phyloP scores from a whole-genome alignment of 2,888 invertebrate genomes.

The Hecatera dysodea region DNA sequence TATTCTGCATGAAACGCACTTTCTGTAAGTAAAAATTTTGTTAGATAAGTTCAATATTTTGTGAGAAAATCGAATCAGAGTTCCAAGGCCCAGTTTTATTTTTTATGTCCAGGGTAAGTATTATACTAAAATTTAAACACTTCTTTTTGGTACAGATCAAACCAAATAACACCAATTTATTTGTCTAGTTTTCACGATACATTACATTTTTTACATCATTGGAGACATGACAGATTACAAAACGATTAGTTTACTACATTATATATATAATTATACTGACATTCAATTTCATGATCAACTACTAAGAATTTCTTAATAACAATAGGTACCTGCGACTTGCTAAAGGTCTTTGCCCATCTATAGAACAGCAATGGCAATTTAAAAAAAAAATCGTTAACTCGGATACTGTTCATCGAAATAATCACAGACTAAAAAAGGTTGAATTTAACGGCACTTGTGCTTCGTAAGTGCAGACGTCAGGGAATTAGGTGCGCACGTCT shows the following conservation, averaged over 20 bases:
- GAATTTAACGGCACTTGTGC: slow-evolving; percentile 31
- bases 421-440: background rate
- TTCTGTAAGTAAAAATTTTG: too few relatives aligned
- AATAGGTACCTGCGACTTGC: too few relatives aligned
- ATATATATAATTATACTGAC: background rate
- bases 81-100: too few relatives aligned
- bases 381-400: too few relatives aligned
- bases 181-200: background rate
- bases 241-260: background rate
- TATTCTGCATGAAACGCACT: too few relatives aligned
- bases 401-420: background rate
- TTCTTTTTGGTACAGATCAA: too few relatives aligned
- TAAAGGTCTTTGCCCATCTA: too few relatives aligned
- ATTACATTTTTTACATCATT: slow-evolving; percentile 6
- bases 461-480: slow-evolving; percentile 4
- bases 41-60: too few relatives aligned
- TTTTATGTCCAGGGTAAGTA: too few relatives aligned
- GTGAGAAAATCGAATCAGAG: too few relatives aligned
- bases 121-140: too few relatives aligned
- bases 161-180: background rate
- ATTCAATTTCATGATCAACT: background rate
- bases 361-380: too few relatives aligned
- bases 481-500: background rate
- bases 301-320: background rate
- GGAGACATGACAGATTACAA: background rate